Evolutionary conservation across 2,888 invertebrate genomes (phyloP), one percentile per base, ranked within the genome.

Genomic region (Cistogaster globosa): DNA sequence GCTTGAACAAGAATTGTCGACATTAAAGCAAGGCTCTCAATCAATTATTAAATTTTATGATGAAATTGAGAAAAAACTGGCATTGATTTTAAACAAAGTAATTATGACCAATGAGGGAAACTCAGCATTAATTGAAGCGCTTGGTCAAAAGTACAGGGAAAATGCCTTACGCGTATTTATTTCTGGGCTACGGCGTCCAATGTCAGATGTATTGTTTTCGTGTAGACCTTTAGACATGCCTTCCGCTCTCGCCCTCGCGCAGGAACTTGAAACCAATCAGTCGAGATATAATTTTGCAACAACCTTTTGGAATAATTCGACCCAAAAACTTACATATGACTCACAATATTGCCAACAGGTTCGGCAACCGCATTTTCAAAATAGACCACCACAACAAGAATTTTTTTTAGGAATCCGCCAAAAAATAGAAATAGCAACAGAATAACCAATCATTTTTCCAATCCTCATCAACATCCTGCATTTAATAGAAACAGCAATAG

Each of bases 61-160:
- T 48, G 84, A 84, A 42, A 86, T 87, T 2, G 87, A 87, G 77
- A 55, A 26, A 26, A 87, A 86, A 36, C 36, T 87, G 16, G 84
- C 87, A 0, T 38, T 87, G 1, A 60, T 88, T 22, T 75, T 81
- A 6, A 87, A 87, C 45, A 88, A 88, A 45, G 87, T 72, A 0
- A 77, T 86, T n/a, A 87, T 88, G 87, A 62, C 76, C 0, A 65
- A 87, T 38, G 83, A 87, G 9, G 63, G 79, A 1, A 75, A 63
- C 14, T 0, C 12, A 3, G 12, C 26, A 26, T 26, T 87, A n/a
- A 79, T 75, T 16, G 75, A 86, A n/a, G 69, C 81, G 0, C 72
- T 75, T 26, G 36, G 55, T 55, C 53, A 55, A 6, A 75, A 55
- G 42, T 75, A 75, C n/a, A 63, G 75, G 12, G 48, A 67, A 36